phyloP scores from a whole-genome alignment of 2,797 vertebrate species.

The Sebastes ruberrimus region DNA sequence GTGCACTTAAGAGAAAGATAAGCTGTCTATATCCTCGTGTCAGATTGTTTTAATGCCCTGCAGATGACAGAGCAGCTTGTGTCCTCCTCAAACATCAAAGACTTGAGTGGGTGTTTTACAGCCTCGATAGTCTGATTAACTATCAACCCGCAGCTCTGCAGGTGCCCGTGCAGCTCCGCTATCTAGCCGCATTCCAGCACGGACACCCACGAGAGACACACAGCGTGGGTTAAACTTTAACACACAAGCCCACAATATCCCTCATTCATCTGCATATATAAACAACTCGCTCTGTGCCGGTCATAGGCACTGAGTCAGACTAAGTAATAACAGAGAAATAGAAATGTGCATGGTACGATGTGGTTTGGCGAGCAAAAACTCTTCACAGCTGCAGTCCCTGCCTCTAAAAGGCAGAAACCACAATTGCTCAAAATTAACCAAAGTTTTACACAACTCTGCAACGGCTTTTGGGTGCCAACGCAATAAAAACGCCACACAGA shows the following conservation, averaged over 20 bases:
- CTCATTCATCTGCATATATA: conserved; percentile 41
- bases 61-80: conserved; percentile 17
- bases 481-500: conserved; percentile 12
- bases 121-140: conserved; percentile 58
- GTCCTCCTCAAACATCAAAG: conserved; percentile 62
- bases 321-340: neutral
- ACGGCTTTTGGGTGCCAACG: neutral
- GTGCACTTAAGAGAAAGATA: conserved; percentile 28
- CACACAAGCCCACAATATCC: conserved; percentile 38
- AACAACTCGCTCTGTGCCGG: neutral
- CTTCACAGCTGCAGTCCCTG: neutral
- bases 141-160: conserved; percentile 60
- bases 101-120: conserved; percentile 60
- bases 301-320: neutral
- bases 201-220: conserved; percentile 48
- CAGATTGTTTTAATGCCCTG: conserved; percentile 49
- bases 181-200: conserved; percentile 59
- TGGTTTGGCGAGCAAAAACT: neutral
- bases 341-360: neutral
- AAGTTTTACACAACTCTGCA: conserved; percentile 22
- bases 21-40: conserved; percentile 20
- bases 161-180: conserved; percentile 38
- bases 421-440: conserved; percentile 4
- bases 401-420: conserved; percentile 21
- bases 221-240: conserved; percentile 71